Evolutionary conservation across 1,140 invertebrate species (phyloP).

Genomic region (Drosophila sturtevanti): DNA sequence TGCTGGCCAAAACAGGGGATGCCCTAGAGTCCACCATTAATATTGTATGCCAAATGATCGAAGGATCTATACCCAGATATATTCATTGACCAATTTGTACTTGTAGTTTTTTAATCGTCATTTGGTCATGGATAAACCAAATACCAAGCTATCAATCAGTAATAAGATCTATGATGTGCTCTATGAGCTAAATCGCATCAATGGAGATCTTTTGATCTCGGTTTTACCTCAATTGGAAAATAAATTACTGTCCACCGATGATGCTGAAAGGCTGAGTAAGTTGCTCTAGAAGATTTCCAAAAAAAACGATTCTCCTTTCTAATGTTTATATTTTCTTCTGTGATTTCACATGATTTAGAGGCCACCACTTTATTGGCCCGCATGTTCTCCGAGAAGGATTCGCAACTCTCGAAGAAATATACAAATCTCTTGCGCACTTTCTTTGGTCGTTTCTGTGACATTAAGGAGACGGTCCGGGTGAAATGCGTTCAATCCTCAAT

Average conservation of each 20-base stretch:
- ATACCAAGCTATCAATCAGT: conserved; percentile 90
- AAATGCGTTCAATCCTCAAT: conserved; percentile 99
- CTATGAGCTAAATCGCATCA: conserved; percentile 97
- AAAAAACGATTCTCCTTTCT: not conserved
- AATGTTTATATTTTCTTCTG: not conserved
- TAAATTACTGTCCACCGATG: conserved; percentile 93
- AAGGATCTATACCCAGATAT: not conserved
- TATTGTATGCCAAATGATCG: conserved; percentile 86
- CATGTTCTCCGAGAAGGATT: conserved; percentile 98
- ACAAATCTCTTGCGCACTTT: conserved; percentile 93
- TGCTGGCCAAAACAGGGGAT: conserved; percentile 94
- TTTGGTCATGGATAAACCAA: conserved; percentile 94
- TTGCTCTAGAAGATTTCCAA: not conserved
- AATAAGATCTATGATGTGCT: conserved; percentile 97
- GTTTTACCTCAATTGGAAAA: conserved; percentile 97
- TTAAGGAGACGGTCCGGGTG: conserved; percentile 94
- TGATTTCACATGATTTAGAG: conserved; percentile 69
- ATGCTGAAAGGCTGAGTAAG: conserved; percentile 90
- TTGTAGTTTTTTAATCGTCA: conserved; percentile 97
- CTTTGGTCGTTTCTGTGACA: conserved; percentile 97
- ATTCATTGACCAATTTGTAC: not conserved
- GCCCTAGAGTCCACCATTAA: conserved; percentile 97
- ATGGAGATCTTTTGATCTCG: conserved; percentile 92
- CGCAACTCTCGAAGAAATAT: conserved; percentile 93
- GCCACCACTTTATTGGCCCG: conserved; percentile 95